Evolutionary conservation across 2,113 vertebrate species (phyloP).

Genomic region (Peromyscus leucopus): DNA sequence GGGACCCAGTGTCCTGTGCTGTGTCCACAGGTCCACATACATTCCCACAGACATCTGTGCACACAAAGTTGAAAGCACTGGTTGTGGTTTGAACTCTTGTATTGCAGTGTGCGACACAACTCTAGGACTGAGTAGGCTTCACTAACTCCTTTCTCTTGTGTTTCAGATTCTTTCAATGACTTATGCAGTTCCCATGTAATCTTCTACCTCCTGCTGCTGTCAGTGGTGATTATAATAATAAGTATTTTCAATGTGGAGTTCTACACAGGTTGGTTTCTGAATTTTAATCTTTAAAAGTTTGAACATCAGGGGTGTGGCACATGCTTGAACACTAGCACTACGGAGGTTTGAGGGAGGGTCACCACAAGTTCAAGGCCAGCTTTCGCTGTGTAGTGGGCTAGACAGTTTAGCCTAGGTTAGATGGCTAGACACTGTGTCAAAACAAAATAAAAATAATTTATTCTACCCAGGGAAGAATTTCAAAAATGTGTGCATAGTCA

Average conservation of each 20-base stretch:
- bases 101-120: neutral
- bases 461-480: slow-evolving; percentile 36
- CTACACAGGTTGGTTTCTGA: slow-evolving; percentile 91
- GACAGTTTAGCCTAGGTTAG: neutral
- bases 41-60: neutral
- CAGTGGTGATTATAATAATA: slow-evolving; percentile 90
- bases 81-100: neutral
- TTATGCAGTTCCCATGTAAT: slow-evolving; percentile 89
- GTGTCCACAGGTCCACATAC: neutral
- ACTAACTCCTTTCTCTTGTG: neutral
- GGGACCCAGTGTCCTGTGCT: neutral
- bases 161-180: slow-evolving; percentile 90
- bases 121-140: neutral
- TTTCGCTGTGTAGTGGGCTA: neutral
- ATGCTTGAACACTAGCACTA: neutral
- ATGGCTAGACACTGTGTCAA: neutral
- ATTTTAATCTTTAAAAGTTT: slow-evolving; percentile 30
- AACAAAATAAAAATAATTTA: neutral
- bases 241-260: slow-evolving; percentile 94
- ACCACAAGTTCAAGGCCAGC: neutral
- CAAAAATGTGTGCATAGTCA: neutral
- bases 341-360: neutral
- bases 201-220: slow-evolving; percentile 92
- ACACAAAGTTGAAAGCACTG: neutral
- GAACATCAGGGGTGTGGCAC: neutral